phyloP scores from a whole-genome alignment of 1,140 invertebrate genomes.

The Hyphantria cunea region DNA sequence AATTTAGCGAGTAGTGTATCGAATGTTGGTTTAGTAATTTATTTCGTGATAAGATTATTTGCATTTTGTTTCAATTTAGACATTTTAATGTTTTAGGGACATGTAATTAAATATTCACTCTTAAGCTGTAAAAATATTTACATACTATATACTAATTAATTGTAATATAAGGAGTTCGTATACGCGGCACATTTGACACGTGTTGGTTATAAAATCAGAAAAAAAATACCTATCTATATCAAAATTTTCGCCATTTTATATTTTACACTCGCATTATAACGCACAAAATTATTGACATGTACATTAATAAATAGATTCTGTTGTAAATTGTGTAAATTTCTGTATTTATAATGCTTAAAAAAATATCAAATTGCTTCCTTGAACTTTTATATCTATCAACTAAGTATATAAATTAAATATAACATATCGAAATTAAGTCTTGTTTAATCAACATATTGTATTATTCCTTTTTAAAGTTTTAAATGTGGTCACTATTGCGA shows the following conservation, averaged over 20 bases:
- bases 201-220: constrained; percentile 10
- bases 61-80: constrained; percentile 62
- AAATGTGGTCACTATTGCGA: not conserved
- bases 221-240: constrained; percentile 10
- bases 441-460: constrained; percentile 17
- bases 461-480: constrained; percentile 7
- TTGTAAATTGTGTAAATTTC: constrained; percentile 64
- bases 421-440: constrained; percentile 22
- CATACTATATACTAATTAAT: constrained; percentile 18
- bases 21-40: constrained; percentile 65
- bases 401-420: constrained; percentile 12
- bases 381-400: constrained; percentile 17
- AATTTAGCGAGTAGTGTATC: constrained; percentile 58
- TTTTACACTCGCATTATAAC: constrained; percentile 15
- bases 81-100: constrained; percentile 56
- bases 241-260: constrained; percentile 23
- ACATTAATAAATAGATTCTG: constrained; percentile 43
- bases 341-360: constrained; percentile 23
- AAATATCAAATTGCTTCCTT: constrained; percentile 17
- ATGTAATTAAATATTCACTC: constrained; percentile 54
- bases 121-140: constrained; percentile 59
- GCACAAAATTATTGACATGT: constrained; percentile 30
- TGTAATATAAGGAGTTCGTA: constrained; percentile 13
- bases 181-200: constrained; percentile 18
- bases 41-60: constrained; percentile 66